Conservation (phyloP, 1,140 invertebrate genomes). For the Lepidurus arcticus region DNA sequence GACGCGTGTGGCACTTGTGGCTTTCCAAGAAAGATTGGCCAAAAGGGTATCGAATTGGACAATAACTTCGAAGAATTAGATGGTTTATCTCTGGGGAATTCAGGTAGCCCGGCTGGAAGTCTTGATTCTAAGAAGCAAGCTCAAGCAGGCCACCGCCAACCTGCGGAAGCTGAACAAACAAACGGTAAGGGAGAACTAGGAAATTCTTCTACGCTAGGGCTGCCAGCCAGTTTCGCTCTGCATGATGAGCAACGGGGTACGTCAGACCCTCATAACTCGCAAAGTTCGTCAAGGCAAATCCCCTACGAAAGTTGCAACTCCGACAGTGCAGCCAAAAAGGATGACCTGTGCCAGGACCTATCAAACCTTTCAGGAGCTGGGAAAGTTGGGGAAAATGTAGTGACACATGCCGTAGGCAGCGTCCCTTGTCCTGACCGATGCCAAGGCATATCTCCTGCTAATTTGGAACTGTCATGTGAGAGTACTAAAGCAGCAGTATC, state of each 20-base stretch:
- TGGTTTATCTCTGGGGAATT: background rate
- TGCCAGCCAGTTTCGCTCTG: background rate
- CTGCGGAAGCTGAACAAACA: background rate
- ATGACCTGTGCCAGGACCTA: background rate
- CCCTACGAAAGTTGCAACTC: background rate
- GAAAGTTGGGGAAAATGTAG: background rate
- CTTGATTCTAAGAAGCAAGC: background rate
- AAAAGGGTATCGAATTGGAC: background rate
- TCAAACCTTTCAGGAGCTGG: background rate
- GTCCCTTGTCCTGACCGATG: background rate
- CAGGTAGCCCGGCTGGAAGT: background rate
- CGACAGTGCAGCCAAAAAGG: background rate
- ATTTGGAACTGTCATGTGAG: background rate
- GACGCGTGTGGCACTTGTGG: background rate
- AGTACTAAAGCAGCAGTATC: background rate
- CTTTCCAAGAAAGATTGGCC: too few relatives aligned
- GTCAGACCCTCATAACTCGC: background rate
- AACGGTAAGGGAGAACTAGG: background rate
- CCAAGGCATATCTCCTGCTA: background rate
- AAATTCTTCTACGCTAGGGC: background rate
- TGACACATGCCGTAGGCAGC: background rate
- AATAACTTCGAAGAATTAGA: background rate
- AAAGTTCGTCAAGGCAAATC: background rate
- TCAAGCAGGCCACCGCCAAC: background rate
- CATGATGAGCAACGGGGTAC: background rate